Base-by-base conservation (phyloP, 37 sponge, comb jelly and placozoan genomes). In the Mnemiopsis leidyi region DNA sequence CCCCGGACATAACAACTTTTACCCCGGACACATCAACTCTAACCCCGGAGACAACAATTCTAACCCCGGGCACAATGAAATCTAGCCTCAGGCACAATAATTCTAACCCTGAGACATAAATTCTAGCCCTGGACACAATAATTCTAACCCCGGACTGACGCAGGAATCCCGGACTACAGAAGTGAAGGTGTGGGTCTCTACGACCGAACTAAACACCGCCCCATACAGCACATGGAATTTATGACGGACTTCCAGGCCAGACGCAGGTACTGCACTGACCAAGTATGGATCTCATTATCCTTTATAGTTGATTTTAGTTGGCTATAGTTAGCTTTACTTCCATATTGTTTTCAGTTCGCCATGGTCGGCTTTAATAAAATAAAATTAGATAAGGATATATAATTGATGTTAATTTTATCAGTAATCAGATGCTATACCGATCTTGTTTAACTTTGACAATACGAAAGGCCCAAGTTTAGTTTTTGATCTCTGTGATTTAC, bases 161-260 rank as follows among this genome's bases (percentile, higher is more conserved):
- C 90, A 85, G 99, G 99, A 18, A 97, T 98, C 3, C 95, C 96
- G 67, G 99, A 98, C 94, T 98, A 98, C 67, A 94, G 99, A 7
- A 97, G 97, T 2, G 95, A 95, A 76, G 96, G 95, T 5, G 99
- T 98, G n/a, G 99, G 99, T 0, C 95, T 96, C 38, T 98, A 96
- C 76, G 95, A 96, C 23, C 95, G 93, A n/a, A 95, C 93, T 38
- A 93, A 93, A 25, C 95, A 95, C 23, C 77, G 96, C 28, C 99
- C 99, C 1, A 95, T 95, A 25, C 93, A 93, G 39, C 94, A 96
- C 69, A 61, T 88, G 68, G 97, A 98, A 0, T 97, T 98, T 68
- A 93, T 98, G 39, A 92, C 35, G 32, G 94, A 93, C 40, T 71
- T 77, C 23, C 39, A 38, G 23, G 95, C 92, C 32, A 75, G 99